phyloP scores from a whole-genome alignment of 2,797 vertebrate genomes.

The Sebastes trivittatus region DNA sequence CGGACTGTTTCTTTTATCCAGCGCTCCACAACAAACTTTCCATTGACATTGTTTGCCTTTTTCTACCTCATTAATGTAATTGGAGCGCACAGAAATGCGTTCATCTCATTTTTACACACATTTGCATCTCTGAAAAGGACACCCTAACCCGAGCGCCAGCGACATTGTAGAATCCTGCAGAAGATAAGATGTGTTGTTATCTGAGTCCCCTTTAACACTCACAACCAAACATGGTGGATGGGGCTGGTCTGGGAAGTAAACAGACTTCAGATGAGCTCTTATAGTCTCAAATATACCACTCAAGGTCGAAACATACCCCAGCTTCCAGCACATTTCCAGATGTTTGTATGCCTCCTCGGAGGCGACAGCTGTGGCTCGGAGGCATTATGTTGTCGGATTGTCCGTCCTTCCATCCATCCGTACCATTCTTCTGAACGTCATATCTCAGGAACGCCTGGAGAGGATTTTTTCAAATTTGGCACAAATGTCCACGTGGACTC shows the following conservation, averaged over 20 bases:
- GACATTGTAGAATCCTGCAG: background rate
- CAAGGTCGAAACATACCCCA: slow-evolving; percentile 10
- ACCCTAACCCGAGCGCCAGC: slow-evolving; percentile 1
- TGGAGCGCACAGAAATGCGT: slow-evolving; percentile 29
- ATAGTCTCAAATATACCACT: background rate
- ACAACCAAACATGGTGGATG: slow-evolving; percentile 7
- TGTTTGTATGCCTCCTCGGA: background rate
- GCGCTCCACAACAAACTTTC: slow-evolving; percentile 11
- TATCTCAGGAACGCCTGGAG: too few relatives aligned
- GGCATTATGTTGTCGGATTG: too few relatives aligned
- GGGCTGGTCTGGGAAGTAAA: background rate
- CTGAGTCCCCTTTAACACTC: slow-evolving; percentile 3
- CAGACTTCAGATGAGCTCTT: slow-evolving; percentile 18
- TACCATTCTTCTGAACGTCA: too few relatives aligned
- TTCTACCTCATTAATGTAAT: slow-evolving; percentile 60
- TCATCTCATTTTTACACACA: slow-evolving; percentile 52
- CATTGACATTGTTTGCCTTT: slow-evolving; percentile 51
- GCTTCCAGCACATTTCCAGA: background rate
- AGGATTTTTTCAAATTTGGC: too few relatives aligned
- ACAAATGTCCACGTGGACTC: too few relatives aligned
- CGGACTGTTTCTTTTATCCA: background rate
- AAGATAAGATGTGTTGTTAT: slow-evolving; percentile 13
- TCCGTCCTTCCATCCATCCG: too few relatives aligned
- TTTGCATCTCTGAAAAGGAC: slow-evolving; percentile 62
- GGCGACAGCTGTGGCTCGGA: too few relatives aligned